Evolutionary conservation across 2,797 vertebrate species (phyloP), one percentile per base, ranked within the genome.

Genomic region (Pelodytes ibericus): DNA sequence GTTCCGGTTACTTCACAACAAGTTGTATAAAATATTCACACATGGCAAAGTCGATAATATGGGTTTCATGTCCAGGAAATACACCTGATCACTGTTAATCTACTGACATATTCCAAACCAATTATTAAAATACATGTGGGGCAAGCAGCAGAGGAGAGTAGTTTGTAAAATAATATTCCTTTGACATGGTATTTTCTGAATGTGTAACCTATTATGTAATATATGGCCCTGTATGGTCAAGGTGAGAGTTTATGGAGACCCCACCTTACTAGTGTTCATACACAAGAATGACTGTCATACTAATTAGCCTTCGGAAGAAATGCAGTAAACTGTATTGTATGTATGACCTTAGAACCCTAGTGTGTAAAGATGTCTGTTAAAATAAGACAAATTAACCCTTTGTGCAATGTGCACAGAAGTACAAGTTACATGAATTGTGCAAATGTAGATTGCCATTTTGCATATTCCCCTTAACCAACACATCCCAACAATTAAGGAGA

Each of bases 161-260:
- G 15, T 44, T 16, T 44, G 41, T 3, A 44, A 16, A n/a, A n/a
- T n/a, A n/a, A n/a, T n/a, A n/a, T n/a, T n/a, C n/a, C n/a, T n/a
- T n/a, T n/a, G n/a, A n/a, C n/a, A n/a, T n/a, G n/a, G n/a, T n/a
- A n/a, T n/a, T n/a, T n/a, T 13, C 36, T 39, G 15, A 39, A 39
- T 39, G 7, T 1, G 36, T 39, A 39, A 39, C 7, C 36, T 39
- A 39, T 39, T 39, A 39, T 13, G 36, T 39, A 13, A 7, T 39
- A 39, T 22, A 22, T 9, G 20, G 49, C 1, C 1, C 49, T 6
- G 7, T 22, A 5, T 4, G 20, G 49, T 22, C 49, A 7, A 7
- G 9, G 25, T 30, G 7, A 44, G 15, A 18, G 24, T 30, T 74
- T 58, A 44, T 65, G 61, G 25, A 64, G 51, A 57, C 20, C 31